phyloP scores from a whole-genome alignment of 1,140 invertebrate genomes.

The Globodera ellingtonae region DNA sequence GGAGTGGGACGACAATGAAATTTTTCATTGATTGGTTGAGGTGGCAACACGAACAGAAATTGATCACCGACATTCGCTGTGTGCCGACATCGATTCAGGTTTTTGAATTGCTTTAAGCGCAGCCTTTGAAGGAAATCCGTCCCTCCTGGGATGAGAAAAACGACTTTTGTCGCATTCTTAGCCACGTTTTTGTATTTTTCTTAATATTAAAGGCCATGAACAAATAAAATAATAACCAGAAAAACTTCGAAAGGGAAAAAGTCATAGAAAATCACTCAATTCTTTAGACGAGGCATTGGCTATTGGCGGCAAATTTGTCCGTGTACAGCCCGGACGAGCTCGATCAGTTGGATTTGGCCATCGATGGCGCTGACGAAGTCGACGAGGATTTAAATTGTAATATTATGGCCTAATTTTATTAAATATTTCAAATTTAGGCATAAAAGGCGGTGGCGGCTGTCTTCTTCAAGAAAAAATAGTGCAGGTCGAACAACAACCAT shows the following conservation, averaged over 20 bases:
- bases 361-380: constrained; percentile 49
- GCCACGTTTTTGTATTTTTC: no score
- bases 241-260: neutral
- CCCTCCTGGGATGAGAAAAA: no score
- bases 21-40: constrained; percentile 42
- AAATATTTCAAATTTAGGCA: constrained; percentile 7
- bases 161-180: no score
- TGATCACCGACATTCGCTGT: constrained; percentile 36
- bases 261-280: neutral
- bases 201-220: no score
- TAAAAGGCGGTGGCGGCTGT: constrained; percentile 49
- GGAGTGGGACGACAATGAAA: constrained; percentile 44
- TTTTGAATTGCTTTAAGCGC: neutral
- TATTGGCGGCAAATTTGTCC: constrained; percentile 37
- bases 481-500: constrained; percentile 17
- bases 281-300: constrained; percentile 45
- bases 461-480: constrained; percentile 41
- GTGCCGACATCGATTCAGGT: constrained; percentile 47
- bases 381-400: constrained; percentile 40
- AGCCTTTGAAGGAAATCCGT: no score
- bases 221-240: no score
- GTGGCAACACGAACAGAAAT: constrained; percentile 10
- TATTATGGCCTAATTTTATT: neutral
- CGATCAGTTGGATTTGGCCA: constrained; percentile 32
- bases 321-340: constrained; percentile 29